phyloP scores from a whole-genome alignment of 2,113 vertebrate species.

The Dicentrarchus labrax region DNA sequence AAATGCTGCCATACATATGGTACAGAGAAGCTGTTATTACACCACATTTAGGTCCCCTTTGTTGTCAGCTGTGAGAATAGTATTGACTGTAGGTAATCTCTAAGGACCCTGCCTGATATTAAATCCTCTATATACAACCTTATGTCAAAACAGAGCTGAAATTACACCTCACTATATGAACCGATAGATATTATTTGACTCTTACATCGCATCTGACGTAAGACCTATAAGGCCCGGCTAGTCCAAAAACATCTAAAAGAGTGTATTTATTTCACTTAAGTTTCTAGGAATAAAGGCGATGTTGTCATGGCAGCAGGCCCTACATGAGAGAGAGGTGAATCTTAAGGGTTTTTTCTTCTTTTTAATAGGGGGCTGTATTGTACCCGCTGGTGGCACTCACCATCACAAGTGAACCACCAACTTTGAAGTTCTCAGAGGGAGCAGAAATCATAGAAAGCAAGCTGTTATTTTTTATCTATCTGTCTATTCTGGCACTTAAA shows the following conservation, averaged over 20 bases:
- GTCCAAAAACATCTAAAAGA: neutral
- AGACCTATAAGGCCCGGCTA: neutral
- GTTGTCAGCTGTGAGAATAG: conserved; percentile 2
- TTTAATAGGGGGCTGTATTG: conserved; percentile 1
- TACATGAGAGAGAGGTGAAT: neutral
- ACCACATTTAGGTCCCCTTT: conserved; percentile 12
- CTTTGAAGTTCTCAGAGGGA: conserved; percentile 6
- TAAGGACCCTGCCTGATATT: neutral
- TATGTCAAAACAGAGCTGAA: neutral
- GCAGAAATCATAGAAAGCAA: conserved; percentile 22
- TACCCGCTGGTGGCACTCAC: neutral
- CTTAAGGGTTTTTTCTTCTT: neutral
- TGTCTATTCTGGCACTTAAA: neutral
- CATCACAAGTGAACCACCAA: neutral
- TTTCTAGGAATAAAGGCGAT: neutral
- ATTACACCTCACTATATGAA: neutral
- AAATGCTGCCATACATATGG: neutral
- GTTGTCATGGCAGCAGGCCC: neutral
- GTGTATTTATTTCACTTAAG: neutral
- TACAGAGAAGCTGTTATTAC: conserved; percentile 14
- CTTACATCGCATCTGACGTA: neutral
- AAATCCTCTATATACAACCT: neutral
- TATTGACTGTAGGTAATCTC: neutral
- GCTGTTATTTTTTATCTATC: conserved; percentile 1
- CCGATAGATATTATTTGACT: neutral